phyloP scores from a whole-genome alignment of 1,140 invertebrate species.

The Octopus bimaculoides region DNA sequence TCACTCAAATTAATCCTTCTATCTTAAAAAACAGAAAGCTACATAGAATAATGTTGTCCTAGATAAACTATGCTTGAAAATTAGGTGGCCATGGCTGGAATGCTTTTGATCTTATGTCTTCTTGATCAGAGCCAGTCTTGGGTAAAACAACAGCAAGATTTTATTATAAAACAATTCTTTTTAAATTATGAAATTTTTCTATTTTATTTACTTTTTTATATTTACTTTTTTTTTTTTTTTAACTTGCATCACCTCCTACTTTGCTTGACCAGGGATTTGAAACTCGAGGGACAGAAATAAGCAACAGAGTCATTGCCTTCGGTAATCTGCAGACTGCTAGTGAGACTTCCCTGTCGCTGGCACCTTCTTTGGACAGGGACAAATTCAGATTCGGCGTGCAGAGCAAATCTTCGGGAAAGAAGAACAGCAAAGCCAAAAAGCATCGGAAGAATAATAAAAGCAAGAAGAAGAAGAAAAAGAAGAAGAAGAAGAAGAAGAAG shows the following conservation, averaged over 20 bases:
- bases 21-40: too few relatives aligned
- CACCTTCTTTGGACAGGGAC: constrained; percentile 62
- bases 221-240: not conserved
- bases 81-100: too few relatives aligned
- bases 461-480: constrained; percentile 16
- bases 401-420: not conserved
- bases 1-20: too few relatives aligned
- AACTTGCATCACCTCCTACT: constrained; percentile 12
- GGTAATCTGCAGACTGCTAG: constrained; percentile 76
- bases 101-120: not conserved
- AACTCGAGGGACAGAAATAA: constrained; percentile 78
- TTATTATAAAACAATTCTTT: not conserved
- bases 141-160: not conserved
- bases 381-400: not conserved
- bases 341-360: constrained; percentile 71
- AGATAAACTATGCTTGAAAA: too few relatives aligned
- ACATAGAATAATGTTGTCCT: too few relatives aligned
- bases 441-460: not conserved
- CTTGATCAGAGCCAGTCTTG: not conserved
- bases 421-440: not conserved
- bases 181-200: not conserved
- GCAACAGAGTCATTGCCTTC: constrained; percentile 77
- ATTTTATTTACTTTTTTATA: not conserved
- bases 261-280: constrained; percentile 73
- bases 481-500: constrained; percentile 18